Base-by-base conservation (phyloP, 2,888 invertebrate genomes). In the Loripinus fragilis region DNA sequence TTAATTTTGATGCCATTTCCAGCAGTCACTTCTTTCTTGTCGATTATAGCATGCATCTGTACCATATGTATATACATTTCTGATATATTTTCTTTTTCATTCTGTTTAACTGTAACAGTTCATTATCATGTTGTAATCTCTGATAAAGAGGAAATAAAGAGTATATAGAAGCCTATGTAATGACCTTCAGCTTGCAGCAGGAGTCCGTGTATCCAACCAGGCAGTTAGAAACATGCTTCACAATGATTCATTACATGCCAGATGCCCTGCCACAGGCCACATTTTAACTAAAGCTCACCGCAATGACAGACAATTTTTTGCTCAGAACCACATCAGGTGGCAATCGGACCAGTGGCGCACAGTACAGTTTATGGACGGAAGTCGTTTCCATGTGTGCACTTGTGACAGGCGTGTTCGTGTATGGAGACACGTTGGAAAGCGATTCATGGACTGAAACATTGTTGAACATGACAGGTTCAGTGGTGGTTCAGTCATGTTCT, bases 1-100 rank as follows among this genome's bases (percentile, higher is more conserved):
- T n/a, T n/a, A n/a, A n/a, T n/a, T n/a, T n/a, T n/a, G n/a, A n/a
- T n/a, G n/a, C n/a, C n/a, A n/a, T n/a, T n/a, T n/a, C n/a, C n/a
- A n/a, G n/a, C n/a, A n/a, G n/a, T n/a, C n/a, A n/a, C n/a, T n/a
- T n/a, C n/a, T n/a, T n/a, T n/a, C n/a, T n/a, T n/a, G n/a, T n/a
- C n/a, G n/a, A n/a, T n/a, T n/a, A n/a, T n/a, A n/a, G n/a, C n/a
- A n/a, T n/a, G n/a, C n/a, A 28, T 28, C 52, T 28, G 2, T 17
- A 70, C 10, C 52, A 70, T 48, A 33, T 33, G 8, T 52, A 70
- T 55, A 17, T 70, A 23, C 50, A 52, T 28, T 8, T 52, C 15
- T n/a, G n/a, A n/a, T n/a, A n/a, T n/a, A n/a, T n/a, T n/a, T n/a
- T n/a, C n/a, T n/a, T n/a, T n/a, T n/a, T 52, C 23, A 30, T 33